Conservation (phyloP, 2,113 vertebrate species). For the Spheniscus mendiculus region DNA sequence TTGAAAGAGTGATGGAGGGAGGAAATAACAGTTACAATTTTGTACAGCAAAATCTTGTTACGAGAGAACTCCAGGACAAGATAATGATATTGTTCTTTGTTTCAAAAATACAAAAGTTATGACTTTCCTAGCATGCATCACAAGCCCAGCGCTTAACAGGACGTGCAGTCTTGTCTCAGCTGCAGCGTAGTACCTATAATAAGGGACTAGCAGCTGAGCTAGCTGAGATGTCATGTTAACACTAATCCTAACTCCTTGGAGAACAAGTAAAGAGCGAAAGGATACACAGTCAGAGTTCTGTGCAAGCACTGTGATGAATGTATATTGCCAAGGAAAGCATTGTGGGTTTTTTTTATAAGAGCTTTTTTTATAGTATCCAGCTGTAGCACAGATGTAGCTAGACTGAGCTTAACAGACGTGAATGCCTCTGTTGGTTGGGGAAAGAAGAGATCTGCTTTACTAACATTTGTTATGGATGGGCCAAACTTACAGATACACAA, state of each 20-base stretch:
- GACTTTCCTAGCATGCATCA: not conserved
- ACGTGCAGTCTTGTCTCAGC: not conserved
- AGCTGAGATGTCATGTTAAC: not conserved
- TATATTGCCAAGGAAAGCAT: not conserved
- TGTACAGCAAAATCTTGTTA: not conserved
- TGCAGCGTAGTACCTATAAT: not conserved
- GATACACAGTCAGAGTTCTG: not conserved
- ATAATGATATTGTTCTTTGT: not conserved
- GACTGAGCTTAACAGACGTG: not conserved
- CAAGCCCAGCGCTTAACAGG: not conserved
- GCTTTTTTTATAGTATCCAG: not conserved
- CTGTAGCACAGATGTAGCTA: not conserved
- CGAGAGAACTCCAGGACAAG: not conserved
- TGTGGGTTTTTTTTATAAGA: not conserved
- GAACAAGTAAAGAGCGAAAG: not conserved
- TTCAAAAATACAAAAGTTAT: not conserved
- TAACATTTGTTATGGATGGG: not conserved
- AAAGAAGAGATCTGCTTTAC: not conserved
- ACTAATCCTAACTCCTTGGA: not conserved
- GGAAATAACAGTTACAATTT: not conserved
- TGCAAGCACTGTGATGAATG: not conserved
- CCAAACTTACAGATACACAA: not conserved
- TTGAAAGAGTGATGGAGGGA: not conserved
- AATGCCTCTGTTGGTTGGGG: not conserved
- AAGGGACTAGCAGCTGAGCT: not conserved